Evolutionary conservation across 2,888 invertebrate genomes (phyloP).

Genomic region (Pemphredon lugubris): DNA sequence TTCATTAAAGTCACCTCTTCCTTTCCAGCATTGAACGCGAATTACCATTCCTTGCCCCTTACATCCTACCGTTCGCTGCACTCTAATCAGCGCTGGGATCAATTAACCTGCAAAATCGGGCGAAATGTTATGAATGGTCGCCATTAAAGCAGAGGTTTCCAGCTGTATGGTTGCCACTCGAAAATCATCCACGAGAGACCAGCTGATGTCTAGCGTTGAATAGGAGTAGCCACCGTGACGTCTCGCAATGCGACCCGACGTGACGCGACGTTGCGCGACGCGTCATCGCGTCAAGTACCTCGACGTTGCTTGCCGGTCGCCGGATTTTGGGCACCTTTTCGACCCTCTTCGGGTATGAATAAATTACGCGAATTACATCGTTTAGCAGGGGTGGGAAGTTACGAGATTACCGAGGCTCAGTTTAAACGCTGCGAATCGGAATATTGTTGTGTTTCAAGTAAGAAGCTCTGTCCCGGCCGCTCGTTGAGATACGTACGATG

Average conservation of each 20-base stretch:
- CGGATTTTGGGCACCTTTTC: background rate
- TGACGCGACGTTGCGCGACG: slow-evolving; percentile 36
- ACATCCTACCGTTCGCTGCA: slow-evolving; percentile 6
- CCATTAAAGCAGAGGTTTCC: slow-evolving; percentile 34
- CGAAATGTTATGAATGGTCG: slow-evolving; percentile 3
- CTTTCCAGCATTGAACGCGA: slow-evolving; percentile 16
- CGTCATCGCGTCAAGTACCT: slow-evolving; percentile 26
- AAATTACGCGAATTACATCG: too few relatives aligned
- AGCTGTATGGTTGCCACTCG: slow-evolving; percentile 29
- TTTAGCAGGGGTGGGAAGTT: background rate
- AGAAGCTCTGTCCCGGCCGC: background rate
- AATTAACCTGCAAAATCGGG: slow-evolving; percentile 53
- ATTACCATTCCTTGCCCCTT: background rate
- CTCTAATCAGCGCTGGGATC: slow-evolving; percentile 57
- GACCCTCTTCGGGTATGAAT: background rate
- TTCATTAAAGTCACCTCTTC: slow-evolving; percentile 39
- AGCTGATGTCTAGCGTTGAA: too few relatives aligned
- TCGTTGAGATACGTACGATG: slow-evolving; percentile 10
- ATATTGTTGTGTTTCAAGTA: too few relatives aligned
- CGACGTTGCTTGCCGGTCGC: background rate
- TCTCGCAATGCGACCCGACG: too few relatives aligned
- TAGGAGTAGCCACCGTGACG: too few relatives aligned
- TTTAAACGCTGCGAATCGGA: too few relatives aligned
- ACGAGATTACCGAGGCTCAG: background rate
- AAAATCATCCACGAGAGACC: slow-evolving; percentile 14